Evolutionary conservation across 2,113 vertebrate species (phyloP).

Genomic region (Raja brachyura): DNA sequence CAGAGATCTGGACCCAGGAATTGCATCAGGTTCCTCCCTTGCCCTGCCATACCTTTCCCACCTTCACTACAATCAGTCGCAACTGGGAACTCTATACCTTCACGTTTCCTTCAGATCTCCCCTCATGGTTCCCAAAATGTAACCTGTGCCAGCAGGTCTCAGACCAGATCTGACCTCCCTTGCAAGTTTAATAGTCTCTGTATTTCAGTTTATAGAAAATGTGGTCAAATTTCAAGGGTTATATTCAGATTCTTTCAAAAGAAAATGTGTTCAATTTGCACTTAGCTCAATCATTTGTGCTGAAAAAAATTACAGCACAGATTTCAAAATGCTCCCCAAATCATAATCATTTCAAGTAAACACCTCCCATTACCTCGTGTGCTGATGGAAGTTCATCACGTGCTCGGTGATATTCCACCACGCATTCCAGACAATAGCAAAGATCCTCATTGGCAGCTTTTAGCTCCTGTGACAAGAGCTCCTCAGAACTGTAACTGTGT

Average conservation of each 20-base stretch:
- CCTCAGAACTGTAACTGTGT: slow-evolving; percentile 51
- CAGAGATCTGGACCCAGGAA: background rate
- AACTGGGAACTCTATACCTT: background rate
- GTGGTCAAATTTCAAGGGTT: background rate
- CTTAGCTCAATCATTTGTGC: background rate
- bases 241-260: too few species aligned
- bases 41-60: too few species aligned
- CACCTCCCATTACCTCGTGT: slow-evolving; percentile 60
- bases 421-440: slow-evolving; percentile 70
- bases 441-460: slow-evolving; percentile 64
- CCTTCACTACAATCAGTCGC: background rate
- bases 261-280: background rate
- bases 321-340: background rate
- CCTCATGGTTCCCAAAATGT: background rate
- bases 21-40: background rate
- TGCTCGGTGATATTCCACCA: slow-evolving; percentile 68
- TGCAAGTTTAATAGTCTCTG: background rate
- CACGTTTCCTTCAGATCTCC: background rate
- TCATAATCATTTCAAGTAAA: background rate
- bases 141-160: background rate
- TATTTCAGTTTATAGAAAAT: background rate
- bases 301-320: background rate
- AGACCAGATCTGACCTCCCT: background rate
- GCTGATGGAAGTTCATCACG: slow-evolving; percentile 55
- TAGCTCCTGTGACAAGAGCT: slow-evolving; percentile 46